Evolutionary conservation across 2,888 invertebrate species (phyloP), one percentile per base, ranked within the genome.

Genomic region (Spatulosminthurus flaviceps): DNA sequence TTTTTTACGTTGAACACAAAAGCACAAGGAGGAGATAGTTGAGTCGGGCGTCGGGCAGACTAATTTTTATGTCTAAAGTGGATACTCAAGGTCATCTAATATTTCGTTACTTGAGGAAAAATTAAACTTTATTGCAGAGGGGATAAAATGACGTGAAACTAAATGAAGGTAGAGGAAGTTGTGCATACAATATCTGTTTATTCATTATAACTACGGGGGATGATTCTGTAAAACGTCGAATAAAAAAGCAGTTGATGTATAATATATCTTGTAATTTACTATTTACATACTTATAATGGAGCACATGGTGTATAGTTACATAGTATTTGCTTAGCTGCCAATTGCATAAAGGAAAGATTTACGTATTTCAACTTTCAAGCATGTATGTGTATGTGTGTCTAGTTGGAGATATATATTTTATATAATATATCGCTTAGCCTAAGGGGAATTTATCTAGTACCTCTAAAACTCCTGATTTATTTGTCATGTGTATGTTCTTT

Each of bases 81-180:
- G 16, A 16, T 4, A 19, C 51, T 16, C 51, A 51, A 51, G 51
- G 51, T 51, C 51, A n/a, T 51, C 16, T 16, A 51, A 51, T 51
- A 51, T 51, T 51, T 51, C 5, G 51, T n/a, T 13, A 51, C 19
- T 51, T 51, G 51, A 51, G 51, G 51, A 51, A 51, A 51, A 51
- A 51, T 51, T 34, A 34, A 34, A 34, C 9, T 34, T 34, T 51
- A 51, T 51, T 51, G 51, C 51, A 2, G n/a, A 2, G 51, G 51
- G 51, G 1, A 51, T 51, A 19, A 51, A 19, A 51, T 51, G 51
- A 51, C 51, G 51, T 19, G 51, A 51, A n/a, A 51, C n/a, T 51
- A 2, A n/a, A 51, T 51, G 16, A 19, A 19, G 19, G n/a, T 2
- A 51, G 16, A n/a, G 51, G 16, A 51, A 51, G 16, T 51, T 51